Evolutionary conservation across 2,797 vertebrate genomes (phyloP), one percentile per base, ranked within the genome.

Genomic region (Arvicola amphibius): DNA sequence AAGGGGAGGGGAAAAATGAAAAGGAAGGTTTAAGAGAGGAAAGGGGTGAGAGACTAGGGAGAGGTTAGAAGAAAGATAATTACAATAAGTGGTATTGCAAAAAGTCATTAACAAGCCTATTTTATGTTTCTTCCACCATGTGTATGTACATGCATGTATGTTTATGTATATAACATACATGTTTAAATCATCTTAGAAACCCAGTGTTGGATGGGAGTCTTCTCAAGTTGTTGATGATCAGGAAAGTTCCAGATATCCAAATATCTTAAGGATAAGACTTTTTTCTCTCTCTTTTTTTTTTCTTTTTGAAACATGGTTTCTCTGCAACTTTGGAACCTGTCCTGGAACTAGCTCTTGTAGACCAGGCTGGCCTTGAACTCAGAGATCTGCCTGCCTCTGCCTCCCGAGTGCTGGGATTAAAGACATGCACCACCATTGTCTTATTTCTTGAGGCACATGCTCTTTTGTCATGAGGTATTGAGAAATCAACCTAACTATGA

Each of bases 401-500:
- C 56, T 6, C 56, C 19, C 0, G 6, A 59, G 56, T 59, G 6
- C 56, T 56, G 19, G 19, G 56, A 56, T 56, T 56, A 56, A 56
- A 21, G 56, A 56, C 6, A 1, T 56, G 56, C 0, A 7, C 2
- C 56, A 56, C 56, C 2, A 21, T 19, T 0, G 19, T 6, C 19
- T 59, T 23, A 23, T 23, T 59, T 59, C 46, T 34, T 34, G 19
- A 5, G 29, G 13, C 21, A 11, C 29, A 65, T 32, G 63, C 17
- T 34, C 6, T 48, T 85, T 19, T 67, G 17, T 67, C 40, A 67
- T 29, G 46, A 21, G 40, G 34, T 85, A 34, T 3, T 48, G 17
- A 65, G 61, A 65, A 67, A 21, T 12, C 29, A 34, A 48, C 48
- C 61, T 85, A 7, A 46, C 10, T 7, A 46, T 16, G 29, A 84